Percentiles rank a stretch among this genome's conserved stretches.
phyloP scores from a whole-genome alignment of 2,888 invertebrate species.

The Serrognathus titanus region DNA sequence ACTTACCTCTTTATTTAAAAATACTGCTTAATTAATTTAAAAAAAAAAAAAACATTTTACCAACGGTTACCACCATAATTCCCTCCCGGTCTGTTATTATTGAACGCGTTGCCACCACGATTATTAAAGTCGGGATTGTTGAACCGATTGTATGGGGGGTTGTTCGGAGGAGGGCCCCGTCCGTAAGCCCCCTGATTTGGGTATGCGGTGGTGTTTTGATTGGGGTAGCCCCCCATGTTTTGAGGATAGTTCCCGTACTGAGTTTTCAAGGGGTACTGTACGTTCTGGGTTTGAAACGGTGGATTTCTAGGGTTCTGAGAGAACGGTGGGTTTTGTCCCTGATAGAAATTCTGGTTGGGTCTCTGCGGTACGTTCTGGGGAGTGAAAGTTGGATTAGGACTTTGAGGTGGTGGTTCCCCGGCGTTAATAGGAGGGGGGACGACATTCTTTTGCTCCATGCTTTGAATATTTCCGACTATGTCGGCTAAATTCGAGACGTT shows the following conservation, averaged over 20 bases:
- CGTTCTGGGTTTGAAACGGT: slow-evolving; percentile 7
- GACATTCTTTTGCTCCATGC: neutral
- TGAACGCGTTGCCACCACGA: slow-evolving; percentile 1
- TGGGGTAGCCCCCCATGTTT: neutral
- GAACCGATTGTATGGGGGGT: neutral
- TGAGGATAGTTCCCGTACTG: slow-evolving; percentile 11
- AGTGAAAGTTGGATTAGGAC: too few species aligned
- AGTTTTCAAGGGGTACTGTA: slow-evolving; percentile 15
- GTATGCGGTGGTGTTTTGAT: slow-evolving; percentile 1
- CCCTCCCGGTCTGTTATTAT: slow-evolving; percentile 1
- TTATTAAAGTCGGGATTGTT: neutral
- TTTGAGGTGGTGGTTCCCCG: too few species aligned
- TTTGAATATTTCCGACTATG: slow-evolving; percentile 12
- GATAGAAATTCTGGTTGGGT: too few species aligned
- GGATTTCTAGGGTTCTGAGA: too few species aligned
- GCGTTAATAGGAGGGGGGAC: neutral
- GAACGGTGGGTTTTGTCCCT: too few species aligned
- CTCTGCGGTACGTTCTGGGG: too few species aligned
- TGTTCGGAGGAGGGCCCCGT: slow-evolving; percentile 1
- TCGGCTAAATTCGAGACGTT: slow-evolving; percentile 12
- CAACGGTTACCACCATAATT: slow-evolving; percentile 6
- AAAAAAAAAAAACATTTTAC: neutral
- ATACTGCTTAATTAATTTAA: too few species aligned
- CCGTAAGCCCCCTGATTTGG: slow-evolving; percentile 8
- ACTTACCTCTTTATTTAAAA: too few species aligned